Evolutionary conservation across 2,888 invertebrate genomes (phyloP), one percentile per base, ranked within the genome.

Genomic region (Nezara viridula): DNA sequence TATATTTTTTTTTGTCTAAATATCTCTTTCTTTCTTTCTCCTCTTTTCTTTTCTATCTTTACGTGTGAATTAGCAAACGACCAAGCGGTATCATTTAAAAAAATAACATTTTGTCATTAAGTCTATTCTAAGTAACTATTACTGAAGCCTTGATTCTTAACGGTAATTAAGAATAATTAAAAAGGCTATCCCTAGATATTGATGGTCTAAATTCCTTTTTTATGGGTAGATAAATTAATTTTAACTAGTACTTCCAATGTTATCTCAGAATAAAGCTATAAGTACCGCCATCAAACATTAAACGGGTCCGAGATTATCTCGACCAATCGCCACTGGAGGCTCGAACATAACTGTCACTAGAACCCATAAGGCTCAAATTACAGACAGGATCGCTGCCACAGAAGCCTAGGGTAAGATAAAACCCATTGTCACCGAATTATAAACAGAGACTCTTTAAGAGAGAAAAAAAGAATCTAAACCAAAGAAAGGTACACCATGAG

Each of bases 351-450:
- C 66, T 73, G 66, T 73, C 66, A 73, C 32, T 73, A 19, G 37
- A 37, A 24, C 19, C 66, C 32, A 73, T 73, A 73, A 73, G 66
- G 37, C 27, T 73, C 66, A 37, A 27, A 73, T 73, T 73, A 73
- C 66, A 14, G 60, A 21, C 27, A 27, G 4, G 60, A 27, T 60
- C 60, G 66, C 66, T 73, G 66, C 66, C 66, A 37, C 66, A 37
- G 66, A 81, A 81, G 44, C 81, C 81, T 81, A 81, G 81, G 81
- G 81, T 47, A 81, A 81, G 81, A 81, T 81, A 81, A 81, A 47
- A 81, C 44, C 81, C 81, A 81, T 81, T 81, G 81, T 81, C 81
- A 81, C 40, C 81, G 81, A 81, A 81, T 81, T 81, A 81, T 81
- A 81, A 81, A 81, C 81, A 44, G 40, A 44, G n/a, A 47, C n/a